A percentile compares a stretch with the other conserved stretches of the same genome.
These are phyloP conservation scores for Aricia agestis DNA, from an alignment of 1,140 invertebrate genomes.

Conservation along the genomic window DNA sequence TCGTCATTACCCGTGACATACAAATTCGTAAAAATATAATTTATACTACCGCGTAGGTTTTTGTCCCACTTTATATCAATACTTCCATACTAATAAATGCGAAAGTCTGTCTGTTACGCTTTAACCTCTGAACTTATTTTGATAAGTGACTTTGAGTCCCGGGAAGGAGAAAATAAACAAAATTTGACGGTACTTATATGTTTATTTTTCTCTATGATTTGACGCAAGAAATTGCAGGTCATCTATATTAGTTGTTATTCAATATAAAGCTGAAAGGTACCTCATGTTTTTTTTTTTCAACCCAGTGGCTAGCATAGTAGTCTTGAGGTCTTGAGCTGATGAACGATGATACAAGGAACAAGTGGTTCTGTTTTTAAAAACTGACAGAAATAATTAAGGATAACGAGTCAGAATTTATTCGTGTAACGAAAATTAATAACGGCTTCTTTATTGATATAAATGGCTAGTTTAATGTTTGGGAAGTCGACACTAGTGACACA, in stretches of 20 bases:
- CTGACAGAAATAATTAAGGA: slow-evolving; percentile 3
- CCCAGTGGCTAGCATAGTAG: too few relatives aligned
- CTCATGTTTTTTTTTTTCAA: too few relatives aligned
- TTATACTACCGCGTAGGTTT: slow-evolving; percentile 1
- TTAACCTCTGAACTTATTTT: too few relatives aligned
- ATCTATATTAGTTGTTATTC: too few relatives aligned
- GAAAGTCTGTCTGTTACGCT: too few relatives aligned
- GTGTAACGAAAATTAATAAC: slow-evolving; percentile 53
- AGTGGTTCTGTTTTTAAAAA: neutral
- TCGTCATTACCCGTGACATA: neutral
- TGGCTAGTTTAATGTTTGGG: slow-evolving; percentile 39
- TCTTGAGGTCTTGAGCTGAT: too few relatives aligned
- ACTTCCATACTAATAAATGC: neutral
- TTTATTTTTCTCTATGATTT: too few relatives aligned
- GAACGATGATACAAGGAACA: neutral
- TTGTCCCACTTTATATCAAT: neutral
- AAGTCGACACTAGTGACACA: slow-evolving; percentile 34
- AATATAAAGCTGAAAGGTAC: too few relatives aligned
- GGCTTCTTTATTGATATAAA: slow-evolving; percentile 65
- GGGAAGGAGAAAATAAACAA: too few relatives aligned
- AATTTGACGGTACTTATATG: too few relatives aligned
- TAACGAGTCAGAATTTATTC: slow-evolving; percentile 19
- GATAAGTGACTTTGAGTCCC: too few relatives aligned
- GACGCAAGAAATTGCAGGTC: too few relatives aligned
- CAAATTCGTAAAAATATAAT: neutral